phyloP scores from a whole-genome alignment of 2,888 invertebrate genomes.

The Hirtodrosophila cameraria region DNA sequence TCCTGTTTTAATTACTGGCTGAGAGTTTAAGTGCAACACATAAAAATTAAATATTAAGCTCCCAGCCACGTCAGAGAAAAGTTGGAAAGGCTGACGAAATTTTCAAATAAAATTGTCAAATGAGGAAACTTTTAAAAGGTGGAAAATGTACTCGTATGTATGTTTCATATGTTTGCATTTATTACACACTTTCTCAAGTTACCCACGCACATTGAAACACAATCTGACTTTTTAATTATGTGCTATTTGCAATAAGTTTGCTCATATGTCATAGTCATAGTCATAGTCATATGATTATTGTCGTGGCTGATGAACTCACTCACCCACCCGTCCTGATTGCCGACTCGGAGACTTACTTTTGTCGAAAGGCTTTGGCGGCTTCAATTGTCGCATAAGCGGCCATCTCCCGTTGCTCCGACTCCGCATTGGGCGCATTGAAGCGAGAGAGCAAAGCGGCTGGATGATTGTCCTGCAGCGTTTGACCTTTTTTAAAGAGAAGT shows the following conservation, averaged over 20 bases:
- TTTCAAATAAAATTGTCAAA: too few species aligned
- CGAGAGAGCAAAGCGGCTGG: conserved; percentile 82
- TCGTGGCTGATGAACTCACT: conserved; percentile 40
- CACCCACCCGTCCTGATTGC: conserved; percentile 7
- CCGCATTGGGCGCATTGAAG: conserved; percentile 82
- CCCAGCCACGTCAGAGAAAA: too few species aligned
- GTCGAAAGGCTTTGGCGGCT: conserved; percentile 83
- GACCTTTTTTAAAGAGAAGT: conserved; percentile 66
- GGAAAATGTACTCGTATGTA: too few species aligned
- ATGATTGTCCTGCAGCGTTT: conserved; percentile 82
- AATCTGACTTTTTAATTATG: conserved; percentile 52
- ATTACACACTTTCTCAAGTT: background rate
- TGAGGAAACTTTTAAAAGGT: too few species aligned
- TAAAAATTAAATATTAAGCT: too few species aligned
- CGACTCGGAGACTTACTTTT: conserved; percentile 80
- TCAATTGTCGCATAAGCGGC: conserved; percentile 83
- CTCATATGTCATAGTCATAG: conserved; percentile 36
- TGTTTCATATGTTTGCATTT: too few species aligned
- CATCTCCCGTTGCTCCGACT: conserved; percentile 79
- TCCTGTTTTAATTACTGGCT: too few species aligned
- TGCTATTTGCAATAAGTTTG: conserved; percentile 51
- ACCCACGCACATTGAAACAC: conserved; percentile 2
- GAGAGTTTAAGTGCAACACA: too few species aligned
- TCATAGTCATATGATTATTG: conserved; percentile 8
- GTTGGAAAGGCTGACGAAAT: too few species aligned